These are phyloP conservation scores for Oenanthe melanoleuca DNA, from an alignment of 2,113 vertebrate species.

Conservation along the genomic window DNA sequence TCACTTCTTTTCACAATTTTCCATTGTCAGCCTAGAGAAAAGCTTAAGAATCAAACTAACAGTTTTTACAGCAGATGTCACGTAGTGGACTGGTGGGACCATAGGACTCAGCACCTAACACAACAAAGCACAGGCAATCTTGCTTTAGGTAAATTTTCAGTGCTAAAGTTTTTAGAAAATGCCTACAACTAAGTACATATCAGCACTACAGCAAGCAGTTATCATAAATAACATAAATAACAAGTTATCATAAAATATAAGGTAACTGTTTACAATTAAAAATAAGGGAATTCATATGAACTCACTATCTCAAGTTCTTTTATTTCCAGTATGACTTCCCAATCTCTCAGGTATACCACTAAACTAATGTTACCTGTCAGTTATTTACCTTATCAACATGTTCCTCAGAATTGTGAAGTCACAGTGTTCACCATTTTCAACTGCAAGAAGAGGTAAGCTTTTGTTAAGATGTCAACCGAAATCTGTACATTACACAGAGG, in stretches of 20 bases:
- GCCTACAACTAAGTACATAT: background rate
- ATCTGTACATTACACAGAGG: background rate
- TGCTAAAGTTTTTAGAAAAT: background rate
- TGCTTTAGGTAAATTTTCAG: background rate
- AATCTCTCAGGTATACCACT: background rate
- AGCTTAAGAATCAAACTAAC: background rate
- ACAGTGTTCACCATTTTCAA: conserved; percentile 97
- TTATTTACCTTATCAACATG: conserved; percentile 96
- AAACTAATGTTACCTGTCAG: background rate
- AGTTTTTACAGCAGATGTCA: background rate
- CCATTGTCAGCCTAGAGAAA: background rate
- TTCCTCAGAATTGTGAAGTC: conserved; percentile 98
- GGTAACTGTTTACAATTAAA: background rate
- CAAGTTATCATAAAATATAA: background rate
- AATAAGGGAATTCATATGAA: background rate
- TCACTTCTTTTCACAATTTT: background rate
- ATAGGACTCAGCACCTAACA: background rate
- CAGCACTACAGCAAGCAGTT: background rate
- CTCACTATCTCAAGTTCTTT: background rate
- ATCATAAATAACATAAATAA: background rate
- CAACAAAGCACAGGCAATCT: background rate
- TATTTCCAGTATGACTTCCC: background rate
- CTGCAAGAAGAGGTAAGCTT: conserved; percentile 66
- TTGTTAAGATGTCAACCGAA: background rate
- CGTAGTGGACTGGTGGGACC: background rate